These are phyloP conservation scores for Cryptocephalus primarius DNA, from an alignment of 2,888 invertebrate species.

Conservation along the genomic window DNA sequence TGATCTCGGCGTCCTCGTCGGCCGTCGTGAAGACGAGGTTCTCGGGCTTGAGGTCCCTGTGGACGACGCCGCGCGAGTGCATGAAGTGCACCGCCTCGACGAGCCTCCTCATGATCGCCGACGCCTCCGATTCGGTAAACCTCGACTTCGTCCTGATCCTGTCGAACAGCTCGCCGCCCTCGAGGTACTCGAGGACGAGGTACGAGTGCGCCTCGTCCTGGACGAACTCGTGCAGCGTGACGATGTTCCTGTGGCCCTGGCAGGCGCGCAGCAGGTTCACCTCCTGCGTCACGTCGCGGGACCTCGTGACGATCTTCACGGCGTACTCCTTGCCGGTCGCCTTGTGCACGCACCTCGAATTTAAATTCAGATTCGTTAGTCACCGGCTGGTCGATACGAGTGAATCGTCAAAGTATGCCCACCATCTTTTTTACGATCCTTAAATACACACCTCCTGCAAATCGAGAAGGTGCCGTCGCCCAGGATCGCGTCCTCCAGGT, in stretches of 20 bases:
- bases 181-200: conserved; percentile 76
- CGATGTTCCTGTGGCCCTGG: conserved; percentile 82
- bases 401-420: too few relatives aligned
- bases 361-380: too few relatives aligned
- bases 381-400: too few relatives aligned
- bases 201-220: conserved; percentile 76
- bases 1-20: conserved; percentile 49
- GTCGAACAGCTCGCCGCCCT: conserved; percentile 71
- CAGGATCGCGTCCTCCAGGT: conserved; percentile 55
- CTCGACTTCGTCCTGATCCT: conserved; percentile 52
- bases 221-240: conserved; percentile 72
- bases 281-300: conserved; percentile 60
- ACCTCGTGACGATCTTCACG: conserved; percentile 72
- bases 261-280: conserved; percentile 69
- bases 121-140: conserved; percentile 69
- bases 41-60: conserved; percentile 92
- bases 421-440: too few relatives aligned
- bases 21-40: conserved; percentile 57
- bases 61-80: conserved; percentile 76
- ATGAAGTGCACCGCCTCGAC: conserved; percentile 76
- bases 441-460: conserved; percentile 58
- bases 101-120: conserved; percentile 70
- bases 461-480: conserved; percentile 88
- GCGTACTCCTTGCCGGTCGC: conserved; percentile 59
- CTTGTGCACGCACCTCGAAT: conserved; percentile 51